Evolutionary conservation across 2,797 vertebrate genomes (phyloP).

Genomic region (Linurgus olivaceus): DNA sequence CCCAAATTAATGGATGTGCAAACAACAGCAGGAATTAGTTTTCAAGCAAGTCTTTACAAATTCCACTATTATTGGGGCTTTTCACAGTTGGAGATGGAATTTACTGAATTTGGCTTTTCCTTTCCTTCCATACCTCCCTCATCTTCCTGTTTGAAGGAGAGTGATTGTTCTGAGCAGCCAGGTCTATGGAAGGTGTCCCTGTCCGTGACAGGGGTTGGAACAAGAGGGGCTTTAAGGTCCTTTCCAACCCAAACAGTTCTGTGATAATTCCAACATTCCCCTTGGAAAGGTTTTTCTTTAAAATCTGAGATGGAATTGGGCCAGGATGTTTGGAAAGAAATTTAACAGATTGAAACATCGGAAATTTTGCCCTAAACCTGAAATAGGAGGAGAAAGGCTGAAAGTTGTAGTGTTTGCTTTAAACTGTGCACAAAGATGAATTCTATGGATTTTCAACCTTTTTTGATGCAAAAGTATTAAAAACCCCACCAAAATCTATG

Average conservation of each 20-base stretch:
- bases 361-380: neutral
- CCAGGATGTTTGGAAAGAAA: neutral
- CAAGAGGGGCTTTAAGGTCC: neutral
- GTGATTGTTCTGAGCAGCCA: neutral
- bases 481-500: fast-evolving
- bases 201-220: neutral
- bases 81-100: neutral
- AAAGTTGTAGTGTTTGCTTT: neutral
- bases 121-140: neutral
- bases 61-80: fast-evolving
- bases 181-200: neutral
- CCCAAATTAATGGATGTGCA: neutral
- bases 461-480: neutral
- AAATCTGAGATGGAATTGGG: neutral
- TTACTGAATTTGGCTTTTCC: neutral
- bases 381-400: neutral
- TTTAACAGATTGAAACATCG: neutral
- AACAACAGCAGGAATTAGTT: neutral
- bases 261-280: neutral
- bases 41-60: neutral
- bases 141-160: neutral
- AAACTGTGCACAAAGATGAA: neutral
- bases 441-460: neutral
- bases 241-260: fast-evolving
- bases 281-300: neutral